phyloP scores from a whole-genome alignment of 2,888 invertebrate genomes.

The Teinopalpus imperialis region DNA sequence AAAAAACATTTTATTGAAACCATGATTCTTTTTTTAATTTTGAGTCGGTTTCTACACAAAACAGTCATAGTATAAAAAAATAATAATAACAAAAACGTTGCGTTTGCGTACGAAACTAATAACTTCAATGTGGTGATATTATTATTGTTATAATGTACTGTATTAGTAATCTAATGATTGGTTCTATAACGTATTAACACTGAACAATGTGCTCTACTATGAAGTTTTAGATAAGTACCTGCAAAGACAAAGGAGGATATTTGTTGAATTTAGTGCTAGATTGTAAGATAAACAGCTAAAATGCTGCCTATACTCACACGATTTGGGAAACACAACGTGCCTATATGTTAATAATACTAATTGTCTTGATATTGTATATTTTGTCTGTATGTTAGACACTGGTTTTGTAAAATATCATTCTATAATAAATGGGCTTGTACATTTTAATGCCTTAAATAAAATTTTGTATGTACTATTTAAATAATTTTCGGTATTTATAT shows the following conservation, averaged over 20 bases:
- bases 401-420: constrained; percentile 21
- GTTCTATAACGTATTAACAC: neutral
- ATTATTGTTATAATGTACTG: neutral
- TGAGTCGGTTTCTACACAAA: no score
- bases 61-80: no score
- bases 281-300: neutral
- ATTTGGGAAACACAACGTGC: constrained; percentile 33
- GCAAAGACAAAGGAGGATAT: neutral
- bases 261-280: neutral
- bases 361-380: constrained; percentile 29
- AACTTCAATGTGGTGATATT: no score
- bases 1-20: no score
- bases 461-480: constrained; percentile 24
- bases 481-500: constrained; percentile 23
- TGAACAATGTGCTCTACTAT: constrained; percentile 7
- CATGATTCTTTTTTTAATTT: no score
- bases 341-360: constrained; percentile 27
- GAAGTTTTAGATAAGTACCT: constrained; percentile 1
- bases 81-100: no score
- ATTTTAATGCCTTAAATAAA: constrained; percentile 19
- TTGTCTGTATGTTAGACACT: constrained; percentile 11
- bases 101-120: no score
- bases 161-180: neutral
- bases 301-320: constrained; percentile 13
- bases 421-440: constrained; percentile 21